phyloP scores from a whole-genome alignment of 2,113 vertebrate species.

The Hemiscyllium ocellatum region DNA sequence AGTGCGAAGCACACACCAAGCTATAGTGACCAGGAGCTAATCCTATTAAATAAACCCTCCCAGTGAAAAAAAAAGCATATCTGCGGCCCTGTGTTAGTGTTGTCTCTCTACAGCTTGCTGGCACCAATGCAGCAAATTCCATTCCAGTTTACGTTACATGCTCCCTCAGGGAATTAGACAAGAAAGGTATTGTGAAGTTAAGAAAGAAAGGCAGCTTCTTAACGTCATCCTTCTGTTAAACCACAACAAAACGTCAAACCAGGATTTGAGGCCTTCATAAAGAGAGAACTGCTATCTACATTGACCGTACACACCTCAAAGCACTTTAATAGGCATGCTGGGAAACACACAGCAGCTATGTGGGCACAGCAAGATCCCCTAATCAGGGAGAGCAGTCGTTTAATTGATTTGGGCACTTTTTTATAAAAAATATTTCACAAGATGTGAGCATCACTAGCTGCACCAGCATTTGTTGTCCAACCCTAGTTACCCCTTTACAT shows the following conservation, averaged over 20 bases:
- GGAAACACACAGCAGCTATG: background rate
- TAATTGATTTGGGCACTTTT: too few species aligned
- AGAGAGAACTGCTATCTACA: background rate
- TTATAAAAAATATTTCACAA: background rate
- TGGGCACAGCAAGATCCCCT: background rate
- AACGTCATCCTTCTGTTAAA: background rate
- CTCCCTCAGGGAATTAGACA: background rate
- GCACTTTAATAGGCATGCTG: background rate
- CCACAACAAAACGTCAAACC: background rate
- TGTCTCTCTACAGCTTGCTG: background rate
- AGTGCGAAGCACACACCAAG: background rate
- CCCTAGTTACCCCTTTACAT: background rate
- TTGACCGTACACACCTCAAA: background rate
- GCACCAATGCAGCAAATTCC: background rate
- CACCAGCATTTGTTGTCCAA: background rate
- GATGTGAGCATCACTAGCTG: background rate
- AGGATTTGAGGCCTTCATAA: background rate
- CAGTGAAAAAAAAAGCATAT: background rate
- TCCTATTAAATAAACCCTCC: slow-evolving; percentile 14
- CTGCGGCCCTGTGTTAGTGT: background rate
- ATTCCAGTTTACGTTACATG: background rate
- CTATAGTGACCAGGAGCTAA: background rate
- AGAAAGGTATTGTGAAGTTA: background rate
- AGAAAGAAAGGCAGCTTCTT: background rate
- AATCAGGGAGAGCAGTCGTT: background rate